Conservation (phyloP, 2,113 vertebrate species). For the Pachyramphus minor region DNA sequence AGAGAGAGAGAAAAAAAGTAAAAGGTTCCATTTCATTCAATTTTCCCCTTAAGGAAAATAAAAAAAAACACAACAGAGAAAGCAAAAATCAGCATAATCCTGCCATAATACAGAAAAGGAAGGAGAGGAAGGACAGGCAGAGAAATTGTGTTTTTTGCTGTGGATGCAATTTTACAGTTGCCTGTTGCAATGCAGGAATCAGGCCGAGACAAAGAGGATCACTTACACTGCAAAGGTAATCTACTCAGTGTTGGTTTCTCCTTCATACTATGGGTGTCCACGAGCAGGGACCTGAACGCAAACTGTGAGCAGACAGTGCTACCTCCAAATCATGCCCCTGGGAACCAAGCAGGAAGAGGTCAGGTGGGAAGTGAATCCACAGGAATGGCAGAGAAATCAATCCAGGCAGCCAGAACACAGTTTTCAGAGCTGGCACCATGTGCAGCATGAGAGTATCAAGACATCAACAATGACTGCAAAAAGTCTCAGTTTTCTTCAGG, state of each 20-base stretch:
- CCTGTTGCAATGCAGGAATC: background rate
- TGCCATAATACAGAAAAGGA: background rate
- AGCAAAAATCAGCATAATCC: background rate
- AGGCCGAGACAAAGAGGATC: background rate
- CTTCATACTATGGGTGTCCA: background rate
- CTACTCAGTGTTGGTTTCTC: background rate
- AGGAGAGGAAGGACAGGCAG: background rate
- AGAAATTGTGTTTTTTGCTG: background rate
- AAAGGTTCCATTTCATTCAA: background rate
- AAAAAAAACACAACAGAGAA: background rate
- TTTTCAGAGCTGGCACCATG: background rate
- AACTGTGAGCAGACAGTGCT: background rate
- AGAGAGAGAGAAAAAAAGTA: background rate
- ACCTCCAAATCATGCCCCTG: background rate
- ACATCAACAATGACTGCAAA: rapidly evolving
- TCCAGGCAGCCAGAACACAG: background rate
- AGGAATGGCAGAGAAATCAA: rapidly evolving
- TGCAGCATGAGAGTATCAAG: rapidly evolving
- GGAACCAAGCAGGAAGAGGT: background rate
- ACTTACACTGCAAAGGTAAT: background rate
- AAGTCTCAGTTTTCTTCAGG: background rate
- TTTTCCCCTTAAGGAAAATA: background rate
- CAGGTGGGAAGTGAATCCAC: background rate
- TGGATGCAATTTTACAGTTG: background rate
- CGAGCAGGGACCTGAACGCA: background rate